These are phyloP conservation scores for Cygnus olor DNA, from an alignment of 2,797 vertebrate species.

Conservation along the genomic window DNA sequence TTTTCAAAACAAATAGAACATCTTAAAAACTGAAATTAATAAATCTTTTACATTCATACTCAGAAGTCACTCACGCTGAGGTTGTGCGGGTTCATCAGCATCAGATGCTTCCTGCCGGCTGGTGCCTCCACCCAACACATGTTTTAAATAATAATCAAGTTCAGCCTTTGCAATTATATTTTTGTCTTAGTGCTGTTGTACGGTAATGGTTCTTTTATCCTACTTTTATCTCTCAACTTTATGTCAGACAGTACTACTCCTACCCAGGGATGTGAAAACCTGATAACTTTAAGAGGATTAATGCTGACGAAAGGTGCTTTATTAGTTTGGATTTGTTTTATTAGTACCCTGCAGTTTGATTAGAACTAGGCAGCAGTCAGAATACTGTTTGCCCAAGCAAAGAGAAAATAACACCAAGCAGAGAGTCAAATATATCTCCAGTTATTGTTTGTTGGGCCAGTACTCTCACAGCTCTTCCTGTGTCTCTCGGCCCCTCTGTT, in stretches of 20 bases:
- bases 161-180: slow-evolving; percentile 72
- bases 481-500: background rate
- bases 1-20: slow-evolving; percentile 76
- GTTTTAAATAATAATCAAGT: slow-evolving; percentile 77
- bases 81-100: slow-evolving; percentile 67
- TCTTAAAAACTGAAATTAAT: slow-evolving; percentile 75
- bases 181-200: slow-evolving; percentile 69
- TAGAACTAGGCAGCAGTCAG: slow-evolving; percentile 60
- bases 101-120: slow-evolving; percentile 67
- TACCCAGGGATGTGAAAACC: slow-evolving; percentile 67
- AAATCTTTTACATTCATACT: slow-evolving; percentile 68
- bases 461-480: slow-evolving; percentile 45
- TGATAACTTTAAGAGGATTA: slow-evolving; percentile 80
- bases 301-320: slow-evolving; percentile 73
- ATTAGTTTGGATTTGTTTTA: slow-evolving; percentile 80
- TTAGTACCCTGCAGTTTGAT: slow-evolving; percentile 78
- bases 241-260: slow-evolving; percentile 68
- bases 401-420: slow-evolving; percentile 75
- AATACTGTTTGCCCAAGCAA: slow-evolving; percentile 74
- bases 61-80: slow-evolving; percentile 62
- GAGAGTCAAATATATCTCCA: slow-evolving; percentile 67
- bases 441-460: slow-evolving; percentile 60
- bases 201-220: slow-evolving; percentile 70
- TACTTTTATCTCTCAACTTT: slow-evolving; percentile 73
- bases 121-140: slow-evolving; percentile 70